Conservation (phyloP, 2,888 invertebrate genomes). For the Physocephala rufipes region DNA sequence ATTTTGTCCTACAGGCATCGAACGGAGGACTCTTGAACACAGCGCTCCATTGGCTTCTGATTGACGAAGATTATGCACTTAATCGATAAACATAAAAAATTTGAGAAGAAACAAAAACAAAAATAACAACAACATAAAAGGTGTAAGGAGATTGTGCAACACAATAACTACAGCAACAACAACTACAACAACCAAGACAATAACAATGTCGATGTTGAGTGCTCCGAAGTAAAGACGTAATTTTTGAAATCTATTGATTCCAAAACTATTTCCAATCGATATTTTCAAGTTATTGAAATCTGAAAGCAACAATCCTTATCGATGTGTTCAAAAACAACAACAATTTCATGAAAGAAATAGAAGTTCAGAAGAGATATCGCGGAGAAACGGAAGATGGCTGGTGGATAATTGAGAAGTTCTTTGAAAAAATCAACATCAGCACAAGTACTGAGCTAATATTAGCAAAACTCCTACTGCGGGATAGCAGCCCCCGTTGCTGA, state of each 20-base stretch:
- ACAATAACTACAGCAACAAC: slow-evolving; percentile 4
- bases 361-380: no score
- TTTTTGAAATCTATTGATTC: slow-evolving; percentile 15
- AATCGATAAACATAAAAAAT: no score
- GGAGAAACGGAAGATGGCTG: no score
- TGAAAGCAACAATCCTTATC: slow-evolving; percentile 39
- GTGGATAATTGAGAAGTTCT: no score
- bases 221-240: slow-evolving; percentile 15
- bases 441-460: no score
- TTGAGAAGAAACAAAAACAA: slow-evolving; percentile 47
- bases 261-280: slow-evolving; percentile 23
- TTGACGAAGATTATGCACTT: slow-evolving; percentile 64
- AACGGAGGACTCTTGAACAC: slow-evolving; percentile 63
- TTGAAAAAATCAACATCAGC: no score
- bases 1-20: slow-evolving; percentile 59
- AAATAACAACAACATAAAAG: slow-evolving; percentile 37
- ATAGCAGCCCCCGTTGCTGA: no score
- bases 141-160: slow-evolving; percentile 41
- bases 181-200: slow-evolving; percentile 30
- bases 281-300: slow-evolving; percentile 34
- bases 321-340: no score
- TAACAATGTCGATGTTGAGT: slow-evolving; percentile 30
- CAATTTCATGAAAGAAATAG: no score
- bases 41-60: slow-evolving; percentile 66
- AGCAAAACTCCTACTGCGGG: no score